Conservation (phyloP, 92 coral and sea anemone genomes). For the Palythoa heliodiscus region DNA sequence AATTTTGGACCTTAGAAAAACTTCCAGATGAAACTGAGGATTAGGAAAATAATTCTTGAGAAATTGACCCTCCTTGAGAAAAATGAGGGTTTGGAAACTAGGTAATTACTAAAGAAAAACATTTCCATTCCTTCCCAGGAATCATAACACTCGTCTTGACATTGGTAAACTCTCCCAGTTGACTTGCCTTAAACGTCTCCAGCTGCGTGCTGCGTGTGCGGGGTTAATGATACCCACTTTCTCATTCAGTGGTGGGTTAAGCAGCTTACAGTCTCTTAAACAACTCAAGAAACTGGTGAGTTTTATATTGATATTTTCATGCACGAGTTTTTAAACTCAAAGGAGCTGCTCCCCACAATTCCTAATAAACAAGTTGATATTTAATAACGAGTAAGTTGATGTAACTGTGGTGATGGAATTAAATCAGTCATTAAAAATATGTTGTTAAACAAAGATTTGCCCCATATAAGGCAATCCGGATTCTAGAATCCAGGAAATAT, state of each 20-base stretch:
- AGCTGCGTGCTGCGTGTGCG: conserved; percentile 74
- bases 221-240: conserved; percentile 66
- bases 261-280: conserved; percentile 45
- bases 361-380: too few species aligned
- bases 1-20: too few species aligned
- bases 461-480: too few species aligned
- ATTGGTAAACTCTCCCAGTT: conserved; percentile 71
- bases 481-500: too few species aligned
- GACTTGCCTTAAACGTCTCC: conserved; percentile 52
- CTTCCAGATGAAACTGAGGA: too few species aligned
- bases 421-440: too few species aligned
- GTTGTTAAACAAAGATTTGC: too few species aligned
- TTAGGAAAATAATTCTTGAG: too few species aligned
- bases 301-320: neutral
- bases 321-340: neutral
- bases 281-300: conserved; percentile 72
- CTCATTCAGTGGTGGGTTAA: conserved; percentile 71
- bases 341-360: too few species aligned
- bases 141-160: conserved; percentile 52
- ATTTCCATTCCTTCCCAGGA: conserved; percentile 18
- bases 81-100: neutral
- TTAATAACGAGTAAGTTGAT: too few species aligned
- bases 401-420: too few species aligned
- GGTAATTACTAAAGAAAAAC: neutral
- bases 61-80: too few species aligned